Evolutionary conservation across 2,888 invertebrate genomes (phyloP), one percentile per base, ranked within the genome.

Genomic region (Stenodera caucasica): DNA sequence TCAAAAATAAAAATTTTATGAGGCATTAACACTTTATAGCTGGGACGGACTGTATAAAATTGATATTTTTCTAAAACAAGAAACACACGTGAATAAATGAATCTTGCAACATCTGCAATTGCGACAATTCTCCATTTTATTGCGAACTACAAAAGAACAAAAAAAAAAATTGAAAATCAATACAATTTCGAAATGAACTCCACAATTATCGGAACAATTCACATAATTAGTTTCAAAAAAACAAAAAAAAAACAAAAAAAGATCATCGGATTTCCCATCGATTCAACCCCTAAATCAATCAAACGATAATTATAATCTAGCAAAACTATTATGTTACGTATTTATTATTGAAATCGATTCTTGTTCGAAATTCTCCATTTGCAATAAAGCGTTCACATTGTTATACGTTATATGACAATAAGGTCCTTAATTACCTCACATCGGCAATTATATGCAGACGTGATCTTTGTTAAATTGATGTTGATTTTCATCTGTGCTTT

Each of bases 391-490:
- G 54, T 52, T 7, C 32, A 30, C n/a, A 33, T 53, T 21, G 32
- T 53, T 52, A 33, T 49, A 61, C 35, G 32, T 40, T 30, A 15
- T 52, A 51, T 55, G 55, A 61, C 61, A 61, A 61, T 61, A 55
- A 56, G 18, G 23, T n/a, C 62, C 60, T 60, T 63, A 65, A 65
- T 65, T 65, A 65, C 62, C 9, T 12, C 15, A 57, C 49, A 61
- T 55, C 35, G 57, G 62, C 60, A 65, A 62, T 65, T 65, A 62
- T 65, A 60, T 55, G 54, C 65, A 65, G 65, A 55, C 53, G 62
- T 65, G 62, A 63, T 65, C 62, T 54, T 54, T 23, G 50, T 58
- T 59, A 53, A 52, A 62, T 65, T 53, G 53, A 35, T 60, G 57
- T 51, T 37, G 55, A 58, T 60, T 65, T 52, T 52, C 37, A 51